Base-by-base conservation (phyloP, 1,140 invertebrate species). In the Halesus radiatus region DNA sequence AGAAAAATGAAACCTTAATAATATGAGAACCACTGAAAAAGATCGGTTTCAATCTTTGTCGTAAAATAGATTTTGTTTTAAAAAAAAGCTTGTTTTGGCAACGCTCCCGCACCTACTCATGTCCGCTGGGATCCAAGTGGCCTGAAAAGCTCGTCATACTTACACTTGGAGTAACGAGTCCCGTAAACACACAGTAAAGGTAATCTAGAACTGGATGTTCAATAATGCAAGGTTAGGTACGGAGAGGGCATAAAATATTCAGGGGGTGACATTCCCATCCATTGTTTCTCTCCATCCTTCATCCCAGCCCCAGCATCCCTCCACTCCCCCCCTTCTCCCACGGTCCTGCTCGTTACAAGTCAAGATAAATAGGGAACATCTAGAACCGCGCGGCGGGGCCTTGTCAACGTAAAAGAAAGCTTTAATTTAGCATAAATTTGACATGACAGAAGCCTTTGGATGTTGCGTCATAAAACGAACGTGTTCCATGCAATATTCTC, bases 341-440 rank as follows among this genome's bases (percentile, higher is more conserved):
- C 10, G 22, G 62, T 29, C 62, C 22, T 29, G 22, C 62, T 66
- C 62, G 62, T 22, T 26, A 66, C 62, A 32, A 66, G 62, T 66
- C 62, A 66, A 66, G 62, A 66, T 66, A 66, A 66, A 66, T 66
- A 66, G 62, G 29, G 62, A 66, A 66, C 62, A 66, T 66, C 62
- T 29, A 26, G 16, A 29, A 13, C 10, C 8, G 23, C 22, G 29
- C 62, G 62, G 10, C 18, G 29, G 26, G 62, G 23, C 15, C 62
- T 66, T 66, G 62, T 66, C 62, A 66, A 29, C 62, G 62, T 66
- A 66, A 66, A 66, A 66, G 62, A 66, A 66, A 66, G 62, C 62
- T 29, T 66, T 66, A 66, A 66, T 66, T 66, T 66, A 66, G 62
- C 62, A 66, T 66, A 66, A 66, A 66, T 66, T 66, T 66, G 62